Evolutionary conservation across 2,797 vertebrate genomes (phyloP).

Genomic region (Betta splendens): DNA sequence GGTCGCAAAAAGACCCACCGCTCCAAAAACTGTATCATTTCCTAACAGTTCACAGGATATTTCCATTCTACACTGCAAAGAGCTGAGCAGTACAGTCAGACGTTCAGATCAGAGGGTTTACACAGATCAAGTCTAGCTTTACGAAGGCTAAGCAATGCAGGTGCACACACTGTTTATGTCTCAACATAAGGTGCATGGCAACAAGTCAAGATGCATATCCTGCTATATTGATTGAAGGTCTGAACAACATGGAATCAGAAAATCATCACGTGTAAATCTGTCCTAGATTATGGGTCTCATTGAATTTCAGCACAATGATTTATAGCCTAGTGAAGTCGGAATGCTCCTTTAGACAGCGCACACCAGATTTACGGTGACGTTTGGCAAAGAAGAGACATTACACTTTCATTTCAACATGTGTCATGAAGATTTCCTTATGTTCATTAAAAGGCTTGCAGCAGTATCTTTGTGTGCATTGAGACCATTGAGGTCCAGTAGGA

Average conservation of each 20-base stretch:
- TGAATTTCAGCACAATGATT: constrained; percentile 56
- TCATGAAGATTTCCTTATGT: constrained; percentile 26
- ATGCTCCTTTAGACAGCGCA: constrained; percentile 19
- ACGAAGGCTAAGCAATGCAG: constrained; percentile 17
- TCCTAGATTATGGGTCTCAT: constrained; percentile 28
- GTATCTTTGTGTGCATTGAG: constrained; percentile 68
- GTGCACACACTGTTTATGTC: not conserved
- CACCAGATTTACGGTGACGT: constrained; percentile 16
- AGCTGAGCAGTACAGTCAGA: constrained; percentile 35
- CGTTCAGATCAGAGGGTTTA: constrained; percentile 35
- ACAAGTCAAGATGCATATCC: constrained; percentile 51
- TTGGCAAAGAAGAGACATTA: constrained; percentile 13
- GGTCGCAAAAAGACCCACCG: constrained; percentile 91
- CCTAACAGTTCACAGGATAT: constrained; percentile 72
- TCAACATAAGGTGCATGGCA: constrained; percentile 7
- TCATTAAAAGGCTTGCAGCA: constrained; percentile 54
- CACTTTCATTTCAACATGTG: constrained; percentile 48
- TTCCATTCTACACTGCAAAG: constrained; percentile 31
- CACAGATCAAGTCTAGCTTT: constrained; percentile 21
- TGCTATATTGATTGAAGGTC: constrained; percentile 20
- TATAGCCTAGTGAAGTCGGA: constrained; percentile 24
- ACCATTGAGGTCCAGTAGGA: constrained; percentile 82
- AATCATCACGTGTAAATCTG: constrained; percentile 29
- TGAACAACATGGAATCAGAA: constrained; percentile 21
- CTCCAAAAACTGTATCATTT: constrained; percentile 98